phyloP scores from a whole-genome alignment of 2,888 invertebrate species.

The Athalia rosae region DNA sequence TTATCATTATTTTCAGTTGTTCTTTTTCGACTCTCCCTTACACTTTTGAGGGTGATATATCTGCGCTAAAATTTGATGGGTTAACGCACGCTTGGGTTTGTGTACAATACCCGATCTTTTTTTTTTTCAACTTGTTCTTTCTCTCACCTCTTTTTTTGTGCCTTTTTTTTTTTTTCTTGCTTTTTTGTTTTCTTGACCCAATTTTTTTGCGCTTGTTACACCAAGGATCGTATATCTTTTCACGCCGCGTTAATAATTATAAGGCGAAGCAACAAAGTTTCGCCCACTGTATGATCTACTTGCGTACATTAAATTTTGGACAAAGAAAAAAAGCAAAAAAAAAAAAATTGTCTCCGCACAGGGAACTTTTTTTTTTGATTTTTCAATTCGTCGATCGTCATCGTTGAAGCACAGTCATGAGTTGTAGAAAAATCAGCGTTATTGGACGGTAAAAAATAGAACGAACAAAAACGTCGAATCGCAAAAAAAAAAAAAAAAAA shows the following conservation, averaged over 20 bases:
- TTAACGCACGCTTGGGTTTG: background rate
- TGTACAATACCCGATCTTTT: background rate
- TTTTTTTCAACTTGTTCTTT: background rate
- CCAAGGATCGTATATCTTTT: background rate
- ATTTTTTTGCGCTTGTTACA: background rate
- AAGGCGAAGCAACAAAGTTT: background rate
- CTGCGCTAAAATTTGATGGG: background rate
- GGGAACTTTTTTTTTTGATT: too few relatives aligned
- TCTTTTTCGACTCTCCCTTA: background rate
- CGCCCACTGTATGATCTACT: too few relatives aligned
- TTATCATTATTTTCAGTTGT: too few relatives aligned
- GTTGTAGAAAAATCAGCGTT: too few relatives aligned
- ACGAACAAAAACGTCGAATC: too few relatives aligned
- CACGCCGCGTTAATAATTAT: background rate
- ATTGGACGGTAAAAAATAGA: too few relatives aligned
- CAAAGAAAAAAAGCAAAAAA: background rate
- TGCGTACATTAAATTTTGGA: too few relatives aligned
- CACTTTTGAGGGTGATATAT: constrained; percentile 7
- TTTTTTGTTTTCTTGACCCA: too few relatives aligned
- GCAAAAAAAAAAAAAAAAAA: background rate
- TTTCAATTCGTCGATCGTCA: too few relatives aligned
- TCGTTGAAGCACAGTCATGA: too few relatives aligned
- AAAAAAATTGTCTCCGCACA: too few relatives aligned
- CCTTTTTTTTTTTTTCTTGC: background rate
- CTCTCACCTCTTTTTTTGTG: background rate